Evolutionary conservation across 1,140 invertebrate species (phyloP).

Genomic region (Maniola jurtina): DNA sequence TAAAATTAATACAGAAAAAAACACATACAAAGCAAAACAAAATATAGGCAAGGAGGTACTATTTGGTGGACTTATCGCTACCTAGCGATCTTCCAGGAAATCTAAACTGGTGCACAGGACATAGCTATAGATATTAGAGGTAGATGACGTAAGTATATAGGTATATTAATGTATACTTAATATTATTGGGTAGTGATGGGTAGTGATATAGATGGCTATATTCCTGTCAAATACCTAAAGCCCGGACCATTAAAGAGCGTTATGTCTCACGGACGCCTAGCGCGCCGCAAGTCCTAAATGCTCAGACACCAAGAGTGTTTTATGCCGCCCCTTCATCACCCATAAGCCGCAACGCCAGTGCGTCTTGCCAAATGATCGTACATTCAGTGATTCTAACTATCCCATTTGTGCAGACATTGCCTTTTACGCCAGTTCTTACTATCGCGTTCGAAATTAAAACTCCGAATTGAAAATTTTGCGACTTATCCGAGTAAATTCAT

Average conservation of each 20-base stretch:
- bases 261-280: constrained; percentile 2
- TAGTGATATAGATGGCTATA: background rate
- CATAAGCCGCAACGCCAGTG: constrained; percentile 27
- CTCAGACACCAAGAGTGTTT: constrained; percentile 19
- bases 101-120: no score
- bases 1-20: no score
- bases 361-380: constrained; percentile 35
- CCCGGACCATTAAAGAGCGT: background rate
- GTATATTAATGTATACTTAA: no score
- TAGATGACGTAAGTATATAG: no score
- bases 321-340: constrained; percentile 24
- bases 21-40: no score
- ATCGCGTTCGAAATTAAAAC: background rate
- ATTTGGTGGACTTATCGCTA: no score
- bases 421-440: constrained; percentile 19
- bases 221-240: background rate
- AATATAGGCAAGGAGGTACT: no score
- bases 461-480: no score
- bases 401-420: constrained; percentile 32
- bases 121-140: no score
- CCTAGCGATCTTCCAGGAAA: no score
- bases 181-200: no score
- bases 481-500: no score
- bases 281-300: constrained; percentile 12
- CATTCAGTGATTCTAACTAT: constrained; percentile 37